Base-by-base conservation (phyloP, 2,888 invertebrate species). In the Plagodis pulveraria region DNA sequence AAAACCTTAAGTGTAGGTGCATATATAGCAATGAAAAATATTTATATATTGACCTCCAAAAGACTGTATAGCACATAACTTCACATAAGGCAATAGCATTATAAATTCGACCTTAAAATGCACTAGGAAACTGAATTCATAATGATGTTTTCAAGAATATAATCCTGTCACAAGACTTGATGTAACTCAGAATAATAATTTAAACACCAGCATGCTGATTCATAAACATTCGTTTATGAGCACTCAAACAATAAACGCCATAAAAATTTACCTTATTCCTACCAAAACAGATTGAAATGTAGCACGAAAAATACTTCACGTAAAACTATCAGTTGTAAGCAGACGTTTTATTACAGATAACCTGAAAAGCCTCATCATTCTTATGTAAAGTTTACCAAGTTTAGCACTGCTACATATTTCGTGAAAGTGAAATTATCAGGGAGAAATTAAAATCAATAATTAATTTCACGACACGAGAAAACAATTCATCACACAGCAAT, bases 381-480 rank as follows among this genome's bases (percentile, higher is more conserved):
- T 22, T 64, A 33, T 56, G 46, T 65, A 63, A 44, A 65, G 58
- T 12, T 50, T 50, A 56, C 50, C 50, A 11, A 65, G 62, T 64
- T 66, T 71, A 63, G 54, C 57, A 32, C 58, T 58, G 54, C 57
- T 58, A 62, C 58, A 62, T 64, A 66, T 42, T 8, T 58, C 46
- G 64, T 48, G 50, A 51, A 49, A 32, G 53, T 53, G 54, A 72
- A 72, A 72, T 67, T 66, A 66, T 51, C 50, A 62, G 53, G 66
- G 72, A 48, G 46, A 76, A 68, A 63, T 46, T 44, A 47, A 69
- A 76, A 83, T 82, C 84, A 83, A 83, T 82, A 80, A 72, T 73
- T 77, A 77, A 22, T 22, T 22, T 22, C 22, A 22, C 22, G 22
- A 22, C 22, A 51, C 58, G 52, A 69, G 66, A 58, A 63, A 57